A percentile compares a stretch with the other conserved stretches of the same genome.
Evolutionary conservation across 2,113 vertebrate species (phyloP).

Genomic region (Hymenochirus boettgeri): DNA sequence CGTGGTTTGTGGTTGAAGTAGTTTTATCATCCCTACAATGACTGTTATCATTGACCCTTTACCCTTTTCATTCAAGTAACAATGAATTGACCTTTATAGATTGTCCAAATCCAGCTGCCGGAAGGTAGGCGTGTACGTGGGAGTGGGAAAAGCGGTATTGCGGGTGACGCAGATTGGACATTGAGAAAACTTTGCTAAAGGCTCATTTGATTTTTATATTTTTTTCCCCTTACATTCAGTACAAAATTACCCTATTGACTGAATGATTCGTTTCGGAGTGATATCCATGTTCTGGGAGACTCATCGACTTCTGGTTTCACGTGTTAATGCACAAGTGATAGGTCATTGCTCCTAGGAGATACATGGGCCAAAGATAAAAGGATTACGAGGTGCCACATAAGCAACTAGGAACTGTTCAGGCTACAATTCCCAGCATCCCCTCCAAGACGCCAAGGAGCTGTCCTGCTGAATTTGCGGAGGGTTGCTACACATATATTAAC

Average conservation of each 20-base stretch:
- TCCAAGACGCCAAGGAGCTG: background rate
- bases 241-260: conserved; percentile 30
- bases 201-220: conserved; percentile 24
- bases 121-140: no score
- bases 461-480: no score
- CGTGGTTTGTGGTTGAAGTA: no score
- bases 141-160: conserved; percentile 1
- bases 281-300: conserved; percentile 24
- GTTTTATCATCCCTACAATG: no score
- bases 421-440: background rate
- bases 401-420: background rate
- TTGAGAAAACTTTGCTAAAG: conserved; percentile 17
- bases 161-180: background rate
- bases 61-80: no score
- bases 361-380: background rate
- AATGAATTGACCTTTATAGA: no score
- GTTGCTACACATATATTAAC: no score
- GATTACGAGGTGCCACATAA: background rate
- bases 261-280: conserved; percentile 31
- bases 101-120: no score
- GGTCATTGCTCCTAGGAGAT: conserved; percentile 22
- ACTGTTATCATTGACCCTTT: no score
- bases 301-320: conserved; percentile 19
- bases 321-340: background rate
- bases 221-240: conserved; percentile 17